Evolutionary conservation across 2,888 invertebrate genomes (phyloP).

Genomic region (Beris morrisii): DNA sequence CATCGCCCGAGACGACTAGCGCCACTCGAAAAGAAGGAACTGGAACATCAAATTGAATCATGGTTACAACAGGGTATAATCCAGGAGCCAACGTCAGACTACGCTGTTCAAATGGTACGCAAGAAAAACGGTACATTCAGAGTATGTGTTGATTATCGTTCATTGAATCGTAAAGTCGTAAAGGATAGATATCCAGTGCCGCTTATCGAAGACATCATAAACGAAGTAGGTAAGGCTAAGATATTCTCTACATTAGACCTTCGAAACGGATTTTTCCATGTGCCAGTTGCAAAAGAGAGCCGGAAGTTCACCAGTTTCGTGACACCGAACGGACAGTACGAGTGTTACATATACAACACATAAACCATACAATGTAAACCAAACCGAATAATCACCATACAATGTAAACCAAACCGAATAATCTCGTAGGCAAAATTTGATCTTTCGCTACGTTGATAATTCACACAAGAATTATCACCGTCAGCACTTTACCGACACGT

Average conservation of each 20-base stretch:
- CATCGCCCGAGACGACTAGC: conserved; percentile 40
- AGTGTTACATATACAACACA: no score
- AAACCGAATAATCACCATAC: no score
- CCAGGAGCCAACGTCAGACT: conserved; percentile 44
- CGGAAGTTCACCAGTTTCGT: conserved; percentile 21
- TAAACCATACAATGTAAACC: no score
- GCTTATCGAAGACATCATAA: conserved; percentile 49
- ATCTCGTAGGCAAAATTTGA: no score
- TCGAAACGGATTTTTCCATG: conserved; percentile 47
- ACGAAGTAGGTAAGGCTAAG: conserved; percentile 41
- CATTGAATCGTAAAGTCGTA: conserved; percentile 46
- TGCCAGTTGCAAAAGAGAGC: conserved; percentile 43
- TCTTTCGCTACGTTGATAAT: no score
- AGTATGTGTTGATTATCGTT: conserved; percentile 49
- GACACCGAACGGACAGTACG: no score
- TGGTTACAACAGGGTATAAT: conserved; percentile 46
- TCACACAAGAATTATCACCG: no score
- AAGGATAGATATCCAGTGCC: conserved; percentile 48
- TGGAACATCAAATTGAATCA: conserved; percentile 42
- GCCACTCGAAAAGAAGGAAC: conserved; percentile 39
- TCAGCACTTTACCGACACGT: no score
- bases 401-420: no score
- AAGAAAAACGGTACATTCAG: conserved; percentile 22
- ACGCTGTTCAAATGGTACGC: conserved; percentile 39
- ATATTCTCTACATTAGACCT: conserved; percentile 45